A percentile compares a stretch with the other conserved stretches of the same genome.
These are phyloP conservation scores for Acrossocheilus fasciatus DNA, from an alignment of 2,797 vertebrate species.

Conservation along the genomic window DNA sequence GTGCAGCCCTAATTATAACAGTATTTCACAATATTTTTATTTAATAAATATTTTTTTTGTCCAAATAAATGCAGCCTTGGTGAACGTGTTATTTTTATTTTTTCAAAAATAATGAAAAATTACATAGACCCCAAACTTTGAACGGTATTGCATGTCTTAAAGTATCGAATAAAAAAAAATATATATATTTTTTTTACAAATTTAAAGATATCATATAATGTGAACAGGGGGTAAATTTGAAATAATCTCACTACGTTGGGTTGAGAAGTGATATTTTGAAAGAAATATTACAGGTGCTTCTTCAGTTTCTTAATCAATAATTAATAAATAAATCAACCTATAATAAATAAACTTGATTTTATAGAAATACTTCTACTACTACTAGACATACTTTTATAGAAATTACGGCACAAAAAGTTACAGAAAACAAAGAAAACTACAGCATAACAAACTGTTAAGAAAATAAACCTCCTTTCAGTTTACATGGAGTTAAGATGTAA, in stretches of 20 bases:
- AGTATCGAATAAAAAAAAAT: background rate
- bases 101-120: background rate
- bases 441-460: background rate
- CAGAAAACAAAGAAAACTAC: background rate
- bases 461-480: constrained; percentile 9
- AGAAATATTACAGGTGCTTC: background rate
- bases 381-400: background rate
- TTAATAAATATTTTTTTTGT: background rate
- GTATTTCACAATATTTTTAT: background rate
- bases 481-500: constrained; percentile 2
- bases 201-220: background rate
- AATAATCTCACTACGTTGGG: background rate
- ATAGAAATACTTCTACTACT: background rate
- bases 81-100: background rate
- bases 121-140: background rate
- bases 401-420: background rate
- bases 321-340: background rate
- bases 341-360: background rate
- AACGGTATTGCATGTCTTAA: background rate
- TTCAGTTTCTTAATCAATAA: background rate
- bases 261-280: background rate
- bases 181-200: background rate
- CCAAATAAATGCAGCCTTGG: background rate
- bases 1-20: background rate
- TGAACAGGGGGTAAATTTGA: background rate